Evolutionary conservation across 2,888 invertebrate species (phyloP), one percentile per base, ranked within the genome.

Genomic region (Agrotis ipsilon): DNA sequence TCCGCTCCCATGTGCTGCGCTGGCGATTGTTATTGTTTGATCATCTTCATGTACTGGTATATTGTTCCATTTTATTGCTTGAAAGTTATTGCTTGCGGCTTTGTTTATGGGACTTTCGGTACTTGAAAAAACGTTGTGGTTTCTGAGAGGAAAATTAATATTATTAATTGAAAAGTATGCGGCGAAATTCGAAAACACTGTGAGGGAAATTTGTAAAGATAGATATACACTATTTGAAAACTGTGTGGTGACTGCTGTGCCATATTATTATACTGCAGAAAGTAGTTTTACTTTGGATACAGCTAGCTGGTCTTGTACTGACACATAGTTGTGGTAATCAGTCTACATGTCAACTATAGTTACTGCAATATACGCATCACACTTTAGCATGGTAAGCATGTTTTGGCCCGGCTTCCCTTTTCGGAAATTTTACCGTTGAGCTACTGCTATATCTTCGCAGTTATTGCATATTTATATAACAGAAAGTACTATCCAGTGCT

Each of bases 1-100:
- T 85, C 85, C 84, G 75, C 86, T 86, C 80, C 81, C 86, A 85
- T 86, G 84, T 86, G 68, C 79, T 57, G 63, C 54, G 48, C 61
- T 71, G 75, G 68, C 75, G 81, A 78, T 80, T 79, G 80, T 86
- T 87, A 86, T 86, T 80, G 77, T 82, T 71, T 83, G 72, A 65
- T 78, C 55, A 80, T 82, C 75, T 71, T 76, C 70, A 75, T 80
- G 58, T 76, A 62, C 62, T 32, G 19, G 51, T 68, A 61, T 60
- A 63, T 32, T 76, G 52, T 72, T 66, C 11, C 7, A 64, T 72
- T 68, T 72, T 57, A 72, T 67, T 65, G 61, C 46, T 24, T 18
- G 11, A 6, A 14, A 62, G 54, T 51, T 68, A 61, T 71, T 62
- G 39, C 24, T 24, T 64, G 51, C 27, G 52, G 49, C 49, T 43